phyloP scores from a whole-genome alignment of 1,140 invertebrate genomes.

The Drosophila leontia region DNA sequence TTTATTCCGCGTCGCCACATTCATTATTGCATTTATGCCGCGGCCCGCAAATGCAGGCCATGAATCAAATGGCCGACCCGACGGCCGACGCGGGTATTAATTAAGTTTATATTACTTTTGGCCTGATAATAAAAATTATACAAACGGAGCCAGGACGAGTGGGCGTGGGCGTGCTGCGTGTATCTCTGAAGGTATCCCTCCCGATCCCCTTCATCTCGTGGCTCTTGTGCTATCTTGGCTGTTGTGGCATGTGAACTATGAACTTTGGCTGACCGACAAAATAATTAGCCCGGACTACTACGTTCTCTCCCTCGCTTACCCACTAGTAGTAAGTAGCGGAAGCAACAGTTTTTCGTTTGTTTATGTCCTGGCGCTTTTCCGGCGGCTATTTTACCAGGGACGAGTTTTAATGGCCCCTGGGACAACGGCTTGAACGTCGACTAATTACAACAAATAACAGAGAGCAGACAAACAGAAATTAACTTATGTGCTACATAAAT shows the following conservation, averaged over 20 bases:
- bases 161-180: constrained; percentile 23
- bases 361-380: constrained; percentile 60
- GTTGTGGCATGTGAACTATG: constrained; percentile 73
- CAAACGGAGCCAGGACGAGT: constrained; percentile 26
- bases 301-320: not conserved
- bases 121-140: constrained; percentile 76
- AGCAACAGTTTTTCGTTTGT: constrained; percentile 80
- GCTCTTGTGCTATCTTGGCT: constrained; percentile 3
- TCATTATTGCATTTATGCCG: constrained; percentile 71
- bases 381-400: constrained; percentile 33
- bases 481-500: constrained; percentile 83
- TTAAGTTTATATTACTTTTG: constrained; percentile 79
- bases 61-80: constrained; percentile 63
- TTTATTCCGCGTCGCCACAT: constrained; percentile 43
- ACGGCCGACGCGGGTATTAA: constrained; percentile 57
- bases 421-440: constrained; percentile 69
- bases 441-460: constrained; percentile 80
- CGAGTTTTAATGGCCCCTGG: constrained; percentile 71
- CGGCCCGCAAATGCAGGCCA: constrained; percentile 60
- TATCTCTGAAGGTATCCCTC: not conserved
- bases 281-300: constrained; percentile 71
- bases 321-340: constrained; percentile 41
- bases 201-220: not conserved
- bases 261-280: constrained; percentile 79
- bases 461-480: constrained; percentile 69